Evolutionary conservation across 2,888 invertebrate species (phyloP).

Genomic region (Amphipyra berbera): DNA sequence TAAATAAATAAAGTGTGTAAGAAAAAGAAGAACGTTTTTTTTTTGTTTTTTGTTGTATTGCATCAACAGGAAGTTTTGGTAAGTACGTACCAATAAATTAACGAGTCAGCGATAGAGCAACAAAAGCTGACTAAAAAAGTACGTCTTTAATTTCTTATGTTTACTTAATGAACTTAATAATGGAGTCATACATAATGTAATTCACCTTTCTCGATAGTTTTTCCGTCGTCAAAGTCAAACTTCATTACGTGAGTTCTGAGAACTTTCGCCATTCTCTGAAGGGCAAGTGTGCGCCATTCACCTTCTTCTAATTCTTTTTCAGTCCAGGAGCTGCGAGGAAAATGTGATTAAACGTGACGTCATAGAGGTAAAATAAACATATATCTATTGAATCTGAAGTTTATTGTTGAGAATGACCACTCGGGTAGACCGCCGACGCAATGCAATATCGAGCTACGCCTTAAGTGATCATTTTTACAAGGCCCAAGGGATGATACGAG

Average conservation of each 20-base stretch:
- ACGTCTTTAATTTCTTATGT: neutral
- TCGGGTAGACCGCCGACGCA: too few relatives aligned
- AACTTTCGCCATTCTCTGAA: slow-evolving; percentile 89
- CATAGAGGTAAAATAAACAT: neutral
- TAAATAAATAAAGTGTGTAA: too few relatives aligned
- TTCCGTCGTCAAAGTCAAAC: slow-evolving; percentile 88
- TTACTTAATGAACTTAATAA: slow-evolving; percentile 9
- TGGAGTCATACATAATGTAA: slow-evolving; percentile 7
- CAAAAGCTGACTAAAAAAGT: too few relatives aligned
- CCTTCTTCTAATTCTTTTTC: slow-evolving; percentile 82
- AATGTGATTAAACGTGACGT: slow-evolving; percentile 8
- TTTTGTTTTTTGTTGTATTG: too few relatives aligned
- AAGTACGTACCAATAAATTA: too few relatives aligned
- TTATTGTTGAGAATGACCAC: too few relatives aligned
- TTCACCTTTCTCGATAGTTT: slow-evolving; percentile 79
- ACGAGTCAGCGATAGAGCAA: too few relatives aligned
- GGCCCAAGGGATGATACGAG: neutral
- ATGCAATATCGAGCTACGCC: too few relatives aligned
- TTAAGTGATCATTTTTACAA: too few relatives aligned
- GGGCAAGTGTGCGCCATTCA: slow-evolving; percentile 91
- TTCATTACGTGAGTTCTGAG: slow-evolving; percentile 92
- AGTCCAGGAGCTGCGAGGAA: slow-evolving; percentile 75
- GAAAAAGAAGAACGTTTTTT: too few relatives aligned
- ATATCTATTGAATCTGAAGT: too few relatives aligned
- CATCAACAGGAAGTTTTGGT: too few relatives aligned